These are phyloP conservation scores for Drosophila kambysellisi DNA, from an alignment of 2,888 invertebrate species.

Conservation along the genomic window DNA sequence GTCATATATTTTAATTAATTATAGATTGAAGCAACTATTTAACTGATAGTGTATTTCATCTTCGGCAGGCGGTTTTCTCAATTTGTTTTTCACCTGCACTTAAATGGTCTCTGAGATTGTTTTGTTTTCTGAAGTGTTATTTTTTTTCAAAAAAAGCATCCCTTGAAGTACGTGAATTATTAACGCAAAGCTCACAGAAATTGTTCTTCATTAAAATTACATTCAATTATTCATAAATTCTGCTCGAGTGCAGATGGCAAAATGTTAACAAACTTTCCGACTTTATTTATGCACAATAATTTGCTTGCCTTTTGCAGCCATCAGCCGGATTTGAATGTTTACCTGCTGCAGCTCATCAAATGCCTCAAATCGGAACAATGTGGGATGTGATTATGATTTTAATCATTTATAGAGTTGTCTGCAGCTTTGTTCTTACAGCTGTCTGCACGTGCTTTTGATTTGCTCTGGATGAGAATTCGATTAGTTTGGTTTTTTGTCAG, in stretches of 20 bases:
- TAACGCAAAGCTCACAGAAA: conserved; percentile 4
- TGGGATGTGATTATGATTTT: conserved; percentile 61
- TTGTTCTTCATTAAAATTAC: conserved; percentile 40
- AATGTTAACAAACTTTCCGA: conserved; percentile 55
- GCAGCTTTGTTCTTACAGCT: conserved; percentile 5
- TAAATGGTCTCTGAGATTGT: conserved; percentile 15
- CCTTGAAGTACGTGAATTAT: conserved; percentile 21
- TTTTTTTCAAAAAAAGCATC: not conserved
- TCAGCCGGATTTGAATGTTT: conserved; percentile 3
- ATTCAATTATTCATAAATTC: conserved; percentile 69
- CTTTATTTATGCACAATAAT: conserved; percentile 57
- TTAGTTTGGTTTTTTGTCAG: conserved; percentile 21
- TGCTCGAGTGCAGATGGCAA: conserved; percentile 45
- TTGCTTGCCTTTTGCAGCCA: conserved; percentile 1
- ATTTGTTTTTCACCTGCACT: not conserved
- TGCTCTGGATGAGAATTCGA: conserved; percentile 6
- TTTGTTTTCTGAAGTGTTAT: conserved; percentile 3
- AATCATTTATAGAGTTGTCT: conserved; percentile 48
- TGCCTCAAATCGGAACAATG: conserved; percentile 29
- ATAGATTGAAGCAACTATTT: not conserved
- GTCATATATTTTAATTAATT: not conserved
- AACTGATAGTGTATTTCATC: not conserved
- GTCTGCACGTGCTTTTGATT: conserved; percentile 55
- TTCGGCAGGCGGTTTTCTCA: not conserved
- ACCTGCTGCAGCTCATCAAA: conserved; percentile 15